A percentile compares a stretch with the other conserved stretches of the same genome.
Conservation (phyloP, 1,140 invertebrate genomes). For the Heliothis subflexa region DNA sequence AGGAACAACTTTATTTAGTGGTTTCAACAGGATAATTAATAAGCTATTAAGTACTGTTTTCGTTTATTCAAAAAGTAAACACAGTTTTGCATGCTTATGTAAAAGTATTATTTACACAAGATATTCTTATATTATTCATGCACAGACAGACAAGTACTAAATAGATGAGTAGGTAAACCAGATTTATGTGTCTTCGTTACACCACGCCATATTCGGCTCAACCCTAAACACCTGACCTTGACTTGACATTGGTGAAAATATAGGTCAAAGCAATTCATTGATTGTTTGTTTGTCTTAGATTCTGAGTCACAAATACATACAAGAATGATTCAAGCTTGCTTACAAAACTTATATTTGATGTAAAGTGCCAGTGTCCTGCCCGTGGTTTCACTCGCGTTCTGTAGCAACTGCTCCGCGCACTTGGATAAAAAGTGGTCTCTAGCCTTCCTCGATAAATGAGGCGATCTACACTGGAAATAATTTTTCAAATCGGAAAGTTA, state of each 20-base stretch:
- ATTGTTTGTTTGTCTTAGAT: background rate
- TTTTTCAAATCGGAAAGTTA: no score
- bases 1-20: no score
- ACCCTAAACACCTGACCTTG: background rate
- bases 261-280: background rate
- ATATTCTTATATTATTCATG: no score
- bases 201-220: background rate
- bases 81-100: no score
- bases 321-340: background rate
- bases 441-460: no score
- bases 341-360: background rate
- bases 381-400: no score
- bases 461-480: no score
- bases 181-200: background rate
- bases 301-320: background rate
- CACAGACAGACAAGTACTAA: background rate
- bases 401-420: no score
- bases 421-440: no score
- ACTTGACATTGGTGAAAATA: background rate
- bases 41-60: background rate
- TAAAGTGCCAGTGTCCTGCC: no score
- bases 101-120: no score
- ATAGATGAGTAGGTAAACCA: background rate
- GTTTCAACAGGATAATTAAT: background rate
- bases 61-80: no score